Conservation (phyloP, 2,797 vertebrate species). For the Crax fasciolata region DNA sequence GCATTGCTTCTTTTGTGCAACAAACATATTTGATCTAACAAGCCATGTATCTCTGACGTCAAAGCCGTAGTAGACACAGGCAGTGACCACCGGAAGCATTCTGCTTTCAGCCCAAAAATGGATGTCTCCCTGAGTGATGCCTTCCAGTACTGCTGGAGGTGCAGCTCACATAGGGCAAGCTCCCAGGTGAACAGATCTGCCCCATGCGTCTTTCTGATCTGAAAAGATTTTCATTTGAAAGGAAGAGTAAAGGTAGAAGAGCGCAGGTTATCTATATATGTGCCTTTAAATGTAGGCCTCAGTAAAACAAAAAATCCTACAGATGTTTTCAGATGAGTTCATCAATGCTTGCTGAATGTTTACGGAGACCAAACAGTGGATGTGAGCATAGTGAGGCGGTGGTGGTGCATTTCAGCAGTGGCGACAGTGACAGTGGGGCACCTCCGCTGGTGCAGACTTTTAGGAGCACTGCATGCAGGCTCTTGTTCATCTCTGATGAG, state of each 20-base stretch:
- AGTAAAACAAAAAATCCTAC: background rate
- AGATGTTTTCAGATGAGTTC: background rate
- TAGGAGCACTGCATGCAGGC: no score
- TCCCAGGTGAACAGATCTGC: background rate
- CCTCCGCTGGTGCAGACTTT: no score
- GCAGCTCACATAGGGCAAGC: background rate
- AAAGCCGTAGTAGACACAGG: background rate
- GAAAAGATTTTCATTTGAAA: background rate
- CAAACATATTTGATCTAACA: background rate
- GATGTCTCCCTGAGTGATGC: rapidly evolving
- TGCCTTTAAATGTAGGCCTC: background rate
- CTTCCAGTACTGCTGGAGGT: no score
- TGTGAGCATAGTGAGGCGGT: no score
- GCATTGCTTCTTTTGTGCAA: background rate
- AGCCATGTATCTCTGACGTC: background rate
- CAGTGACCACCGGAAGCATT: background rate
- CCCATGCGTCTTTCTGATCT: rapidly evolving
- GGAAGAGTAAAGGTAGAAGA: background rate
- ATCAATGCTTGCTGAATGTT: no score
- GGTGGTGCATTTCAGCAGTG: no score
- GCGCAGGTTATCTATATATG: background rate
- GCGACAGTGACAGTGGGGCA: no score
- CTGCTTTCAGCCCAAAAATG: background rate
- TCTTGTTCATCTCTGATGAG: no score
- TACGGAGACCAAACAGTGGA: no score